Conservation (phyloP, 1,140 invertebrate genomes). For the Gonioctena quinquepunctata region DNA sequence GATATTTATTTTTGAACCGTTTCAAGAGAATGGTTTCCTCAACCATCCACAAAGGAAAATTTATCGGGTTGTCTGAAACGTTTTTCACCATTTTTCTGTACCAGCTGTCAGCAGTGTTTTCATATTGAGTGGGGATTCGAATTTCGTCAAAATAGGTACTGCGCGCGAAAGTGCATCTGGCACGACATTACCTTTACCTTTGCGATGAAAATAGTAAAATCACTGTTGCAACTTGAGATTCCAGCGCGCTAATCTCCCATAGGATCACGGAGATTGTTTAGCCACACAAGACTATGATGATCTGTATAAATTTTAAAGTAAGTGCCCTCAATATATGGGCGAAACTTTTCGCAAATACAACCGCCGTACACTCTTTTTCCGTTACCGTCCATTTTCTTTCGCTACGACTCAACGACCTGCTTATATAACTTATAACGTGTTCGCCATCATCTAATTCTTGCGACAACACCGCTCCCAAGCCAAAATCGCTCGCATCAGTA, state of each 20-base stretch:
- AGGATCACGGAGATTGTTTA: slow-evolving; percentile 53
- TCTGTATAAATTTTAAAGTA: slow-evolving; percentile 49
- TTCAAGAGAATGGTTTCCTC: not conserved
- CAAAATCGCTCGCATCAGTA: slow-evolving; percentile 13
- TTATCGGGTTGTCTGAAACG: too few species aligned
- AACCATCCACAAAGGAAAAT: slow-evolving; percentile 19
- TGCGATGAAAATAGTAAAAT: slow-evolving; percentile 49
- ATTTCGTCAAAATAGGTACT: slow-evolving; percentile 5
- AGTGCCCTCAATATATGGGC: slow-evolving; percentile 5
- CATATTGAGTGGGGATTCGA: not conserved
- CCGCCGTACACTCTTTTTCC: slow-evolving; percentile 54
- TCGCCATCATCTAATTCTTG: slow-evolving; percentile 38
- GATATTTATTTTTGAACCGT: too few species aligned
- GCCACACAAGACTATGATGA: slow-evolving; percentile 55
- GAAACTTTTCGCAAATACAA: not conserved
- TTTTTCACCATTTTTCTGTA: slow-evolving; percentile 7
- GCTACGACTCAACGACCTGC: slow-evolving; percentile 42
- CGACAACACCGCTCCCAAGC: slow-evolving; percentile 1
- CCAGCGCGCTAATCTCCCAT: slow-evolving; percentile 57
- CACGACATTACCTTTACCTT: slow-evolving; percentile 47
- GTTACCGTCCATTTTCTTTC: slow-evolving; percentile 57
- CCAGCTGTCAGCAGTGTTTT: slow-evolving; percentile 2
- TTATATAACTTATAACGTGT: slow-evolving; percentile 38
- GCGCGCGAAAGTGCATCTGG: slow-evolving; percentile 26
- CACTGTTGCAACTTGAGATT: slow-evolving; percentile 50